A percentile compares a stretch with the other conserved stretches of the same genome.
These are phyloP conservation scores for Cephus rjabovi DNA, from an alignment of 2,888 invertebrate species.

Conservation along the genomic window DNA sequence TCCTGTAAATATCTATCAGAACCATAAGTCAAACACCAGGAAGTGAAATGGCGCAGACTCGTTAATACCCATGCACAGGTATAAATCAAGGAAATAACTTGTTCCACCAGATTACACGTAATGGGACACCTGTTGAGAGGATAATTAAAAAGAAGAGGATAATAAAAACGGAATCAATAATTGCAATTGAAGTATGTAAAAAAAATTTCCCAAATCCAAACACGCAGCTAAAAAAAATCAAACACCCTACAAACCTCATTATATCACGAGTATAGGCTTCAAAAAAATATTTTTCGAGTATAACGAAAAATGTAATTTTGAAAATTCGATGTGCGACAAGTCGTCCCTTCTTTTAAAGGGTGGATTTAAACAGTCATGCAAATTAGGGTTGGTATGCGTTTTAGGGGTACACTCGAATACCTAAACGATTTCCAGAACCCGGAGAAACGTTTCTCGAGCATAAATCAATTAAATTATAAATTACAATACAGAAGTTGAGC, in stretches of 20 bases:
- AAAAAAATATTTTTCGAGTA: not conserved
- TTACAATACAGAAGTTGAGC: conserved; percentile 63
- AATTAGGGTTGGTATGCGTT: not conserved
- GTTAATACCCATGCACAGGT: not conserved
- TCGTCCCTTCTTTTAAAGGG: not conserved
- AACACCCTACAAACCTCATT: too few species aligned
- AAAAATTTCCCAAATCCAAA: too few species aligned
- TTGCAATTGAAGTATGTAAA: too few species aligned
- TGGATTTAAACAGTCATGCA: not conserved
- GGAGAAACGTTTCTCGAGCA: conserved; percentile 27
- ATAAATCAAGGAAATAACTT: not conserved
- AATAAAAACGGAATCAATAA: not conserved
- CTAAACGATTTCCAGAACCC: not conserved
- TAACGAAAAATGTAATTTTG: not conserved
- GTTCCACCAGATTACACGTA: not conserved
- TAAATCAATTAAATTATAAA: conserved; percentile 66
- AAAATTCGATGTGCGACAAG: not conserved
- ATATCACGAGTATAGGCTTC: not conserved
- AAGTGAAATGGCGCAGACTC: not conserved
- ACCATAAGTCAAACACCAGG: conserved; percentile 16
- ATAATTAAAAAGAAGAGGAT: not conserved
- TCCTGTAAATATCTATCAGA: conserved; percentile 14
- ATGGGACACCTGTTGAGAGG: not conserved
- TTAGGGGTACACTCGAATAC: not conserved
- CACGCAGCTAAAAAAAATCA: too few species aligned